Evolutionary conservation across 1,140 invertebrate species (phyloP), one percentile per base, ranked within the genome.

Genomic region (Panagrolaimus sp.): DNA sequence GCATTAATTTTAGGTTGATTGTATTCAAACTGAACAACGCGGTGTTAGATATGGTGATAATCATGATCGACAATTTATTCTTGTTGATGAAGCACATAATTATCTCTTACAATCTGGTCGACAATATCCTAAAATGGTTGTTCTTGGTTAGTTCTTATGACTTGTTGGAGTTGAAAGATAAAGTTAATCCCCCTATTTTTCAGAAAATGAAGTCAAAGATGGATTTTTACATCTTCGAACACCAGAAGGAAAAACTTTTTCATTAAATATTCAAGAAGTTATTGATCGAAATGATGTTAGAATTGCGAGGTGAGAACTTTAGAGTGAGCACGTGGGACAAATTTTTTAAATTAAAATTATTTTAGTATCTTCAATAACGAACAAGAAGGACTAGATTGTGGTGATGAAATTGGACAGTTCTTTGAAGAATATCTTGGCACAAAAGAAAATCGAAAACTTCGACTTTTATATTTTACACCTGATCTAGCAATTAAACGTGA

Each of bases 331-430:
- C 2, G 11, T 53, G 16, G n/a, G n/a, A n/a, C n/a, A 53, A 11
- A 9, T 23, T 9, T n/a, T 9, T 9, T 27, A 53, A 53, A 53
- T n/a, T 11, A 2, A 13, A 57, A 57, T 11, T 9, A n/a, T 57
- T 57, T 20, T 27, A n/a, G 8, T 65, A 45, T 27, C 42, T 71
- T n/a, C 44, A 74, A 73, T 23, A 31, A 38, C 1, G 16, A 47
- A 53, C 74, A 74, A 1, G 75, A 78, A 20, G 77, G 78, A 1
- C 57, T 74, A 27, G 72, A 78, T 42, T 78, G 77, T 63, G 77
- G 77, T 0, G 72, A 75, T 27, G 75, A 78, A 69, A 57, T 72
- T 42, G 74, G 57, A n/a, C 11, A 67, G 20, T 68, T 65, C 14
- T 66, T 78, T 44, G 66, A 73, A 51, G 44, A 70, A 44, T 77